These are phyloP conservation scores for Camponotus vicinus DNA, from an alignment of 1,140 invertebrate species.

Conservation along the genomic window DNA sequence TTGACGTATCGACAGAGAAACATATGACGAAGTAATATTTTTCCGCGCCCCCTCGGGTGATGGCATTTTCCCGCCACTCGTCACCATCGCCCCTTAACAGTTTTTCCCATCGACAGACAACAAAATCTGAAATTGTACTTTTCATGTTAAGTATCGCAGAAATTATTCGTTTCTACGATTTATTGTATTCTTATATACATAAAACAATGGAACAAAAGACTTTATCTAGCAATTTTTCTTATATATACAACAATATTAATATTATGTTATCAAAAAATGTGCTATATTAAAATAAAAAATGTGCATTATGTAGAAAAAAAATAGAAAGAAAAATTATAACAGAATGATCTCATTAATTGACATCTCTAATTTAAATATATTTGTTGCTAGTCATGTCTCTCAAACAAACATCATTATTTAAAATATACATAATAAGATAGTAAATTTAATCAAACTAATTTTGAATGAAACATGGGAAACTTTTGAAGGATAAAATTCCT, in stretches of 20 bases:
- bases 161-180: neutral
- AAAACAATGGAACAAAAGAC: neutral
- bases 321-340: neutral
- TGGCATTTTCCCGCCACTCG: slow-evolving; percentile 59
- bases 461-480: neutral
- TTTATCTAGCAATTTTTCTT: neutral
- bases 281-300: neutral
- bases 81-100: slow-evolving; percentile 53
- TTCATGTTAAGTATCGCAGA: slow-evolving; percentile 48
- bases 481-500: neutral
- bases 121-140: slow-evolving; percentile 55
- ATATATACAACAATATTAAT: neutral
- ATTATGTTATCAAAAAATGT: slow-evolving; percentile 5
- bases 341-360: neutral
- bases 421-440: neutral
- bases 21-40: slow-evolving; percentile 76
- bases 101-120: slow-evolving; percentile 61
- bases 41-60: slow-evolving; percentile 61
- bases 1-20: slow-evolving; percentile 76
- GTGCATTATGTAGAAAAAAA: neutral
- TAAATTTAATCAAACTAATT: slow-evolving; percentile 14
- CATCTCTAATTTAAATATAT: slow-evolving; percentile 12
- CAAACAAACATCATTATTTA: neutral
- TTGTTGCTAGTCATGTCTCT: neutral
- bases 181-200: neutral